Percentiles rank a stretch among this genome's conserved stretches.
Evolutionary conservation across 2,888 invertebrate genomes (phyloP).

Genomic region (Meganola albula): DNA sequence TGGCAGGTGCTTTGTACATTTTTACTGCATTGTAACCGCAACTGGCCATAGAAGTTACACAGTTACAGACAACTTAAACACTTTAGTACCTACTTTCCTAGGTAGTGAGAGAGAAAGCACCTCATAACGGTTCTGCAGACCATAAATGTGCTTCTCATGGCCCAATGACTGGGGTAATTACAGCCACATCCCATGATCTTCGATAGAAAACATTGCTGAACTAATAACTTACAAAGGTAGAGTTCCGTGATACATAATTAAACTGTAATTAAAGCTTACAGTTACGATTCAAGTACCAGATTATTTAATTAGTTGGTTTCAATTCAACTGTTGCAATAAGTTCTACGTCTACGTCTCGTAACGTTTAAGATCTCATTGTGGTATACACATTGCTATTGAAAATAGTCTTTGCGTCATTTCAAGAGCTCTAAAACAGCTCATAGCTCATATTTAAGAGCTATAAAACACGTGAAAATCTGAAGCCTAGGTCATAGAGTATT

Average conservation of each 20-base stretch:
- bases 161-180: slow-evolving; percentile 45
- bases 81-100: too few relatives aligned
- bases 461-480: slow-evolving; percentile 11
- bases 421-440: slow-evolving; percentile 25
- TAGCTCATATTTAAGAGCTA: slow-evolving; percentile 23
- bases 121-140: slow-evolving; percentile 23
- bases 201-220: slow-evolving; percentile 13
- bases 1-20: too few relatives aligned
- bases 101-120: too few relatives aligned
- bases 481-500: slow-evolving; percentile 27
- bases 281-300: too few relatives aligned
- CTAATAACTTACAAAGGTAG: slow-evolving; percentile 14
- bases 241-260: slow-evolving; percentile 6
- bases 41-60: too few relatives aligned
- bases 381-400: slow-evolving; percentile 33
- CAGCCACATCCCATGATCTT: slow-evolving; percentile 31
- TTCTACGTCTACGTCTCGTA: slow-evolving; percentile 29
- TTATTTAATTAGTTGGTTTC: too few relatives aligned
- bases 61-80: too few relatives aligned
- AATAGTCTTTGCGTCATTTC: slow-evolving; percentile 34
- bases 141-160: slow-evolving; percentile 41
- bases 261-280: too few relatives aligned
- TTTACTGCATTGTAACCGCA: too few relatives aligned
- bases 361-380: slow-evolving; percentile 31
- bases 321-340: slow-evolving; percentile 36